Evolutionary conservation across 2,797 vertebrate genomes (phyloP).

Genomic region (Hypotaenidia philippensis): DNA sequence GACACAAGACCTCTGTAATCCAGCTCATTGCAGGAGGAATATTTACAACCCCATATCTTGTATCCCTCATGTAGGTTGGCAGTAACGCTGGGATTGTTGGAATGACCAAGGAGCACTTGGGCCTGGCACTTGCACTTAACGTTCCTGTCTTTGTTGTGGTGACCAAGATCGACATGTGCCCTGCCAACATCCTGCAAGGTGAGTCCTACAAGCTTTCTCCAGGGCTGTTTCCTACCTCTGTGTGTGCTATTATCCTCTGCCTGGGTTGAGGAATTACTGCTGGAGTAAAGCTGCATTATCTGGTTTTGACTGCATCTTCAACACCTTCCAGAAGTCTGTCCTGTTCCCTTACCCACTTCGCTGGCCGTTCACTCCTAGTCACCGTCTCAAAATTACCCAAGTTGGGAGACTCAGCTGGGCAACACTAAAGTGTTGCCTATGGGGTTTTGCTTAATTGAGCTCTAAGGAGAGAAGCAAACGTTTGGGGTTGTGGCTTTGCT

Average conservation of each 20-base stretch:
- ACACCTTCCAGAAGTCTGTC: neutral
- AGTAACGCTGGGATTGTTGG: conserved; percentile 98
- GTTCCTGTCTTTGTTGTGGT: conserved; percentile 98
- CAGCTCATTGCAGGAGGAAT: neutral
- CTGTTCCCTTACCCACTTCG: neutral
- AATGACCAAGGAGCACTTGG: conserved; percentile 98
- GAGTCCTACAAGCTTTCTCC: conserved; percentile 41
- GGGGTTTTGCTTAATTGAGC: neutral
- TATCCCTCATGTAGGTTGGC: conserved; percentile 87
- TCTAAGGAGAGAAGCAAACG: neutral
- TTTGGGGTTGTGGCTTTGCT: neutral
- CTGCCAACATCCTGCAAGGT: conserved; percentile 98
- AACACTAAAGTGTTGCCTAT: neutral
- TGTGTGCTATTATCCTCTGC: neutral
- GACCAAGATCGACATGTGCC: conserved; percentile 99
- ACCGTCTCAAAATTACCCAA: neutral
- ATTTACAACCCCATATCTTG: neutral
- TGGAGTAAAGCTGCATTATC: neutral
- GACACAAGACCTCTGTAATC: neutral
- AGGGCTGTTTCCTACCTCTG: neutral
- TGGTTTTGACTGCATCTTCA: neutral
- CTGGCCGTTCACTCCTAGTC: neutral
- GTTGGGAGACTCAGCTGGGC: neutral
- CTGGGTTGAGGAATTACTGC: neutral
- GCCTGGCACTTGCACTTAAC: conserved; percentile 93